Evolutionary conservation across 2,113 vertebrate species (phyloP).

Genomic region (Lathamus discolor): DNA sequence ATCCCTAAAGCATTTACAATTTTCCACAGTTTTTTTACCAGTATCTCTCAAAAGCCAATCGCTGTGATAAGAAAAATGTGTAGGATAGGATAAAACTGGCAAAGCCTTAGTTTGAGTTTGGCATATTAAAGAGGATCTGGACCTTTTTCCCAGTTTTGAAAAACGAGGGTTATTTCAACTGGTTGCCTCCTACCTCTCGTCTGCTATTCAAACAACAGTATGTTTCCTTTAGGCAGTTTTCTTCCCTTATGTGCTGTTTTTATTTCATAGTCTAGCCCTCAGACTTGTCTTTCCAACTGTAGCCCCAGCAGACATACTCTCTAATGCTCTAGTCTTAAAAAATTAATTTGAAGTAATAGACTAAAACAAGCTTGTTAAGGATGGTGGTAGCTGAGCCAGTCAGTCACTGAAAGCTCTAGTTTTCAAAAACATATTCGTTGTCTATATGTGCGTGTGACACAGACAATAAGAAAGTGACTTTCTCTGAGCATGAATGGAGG

Average conservation of each 20-base stretch:
- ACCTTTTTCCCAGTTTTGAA: background rate
- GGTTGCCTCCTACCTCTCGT: background rate
- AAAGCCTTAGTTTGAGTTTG: background rate
- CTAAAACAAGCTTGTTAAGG: conserved; percentile 53
- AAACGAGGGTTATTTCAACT: background rate
- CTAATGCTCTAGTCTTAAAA: conserved; percentile 54
- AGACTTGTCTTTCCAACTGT: conserved; percentile 37
- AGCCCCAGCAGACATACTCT: conserved; percentile 38
- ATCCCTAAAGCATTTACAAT: background rate
- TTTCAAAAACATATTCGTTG: background rate
- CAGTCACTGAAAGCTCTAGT: background rate
- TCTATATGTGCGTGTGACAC: background rate
- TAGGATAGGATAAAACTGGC: background rate
- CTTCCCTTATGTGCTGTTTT: conserved; percentile 57
- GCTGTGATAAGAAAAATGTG: background rate
- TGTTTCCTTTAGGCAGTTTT: conserved; percentile 56
- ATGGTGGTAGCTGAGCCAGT: conserved; percentile 5
- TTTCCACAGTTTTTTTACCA: background rate
- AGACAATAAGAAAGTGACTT: background rate
- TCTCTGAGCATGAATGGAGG: background rate
- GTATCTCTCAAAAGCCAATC: background rate
- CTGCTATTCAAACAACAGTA: conserved; percentile 1
- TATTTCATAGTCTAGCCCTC: conserved; percentile 23
- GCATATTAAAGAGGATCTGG: background rate
- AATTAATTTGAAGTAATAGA: conserved; percentile 63